Evolutionary conservation across 2,113 vertebrate genomes (phyloP), one percentile per base, ranked within the genome.

Genomic region (Micronycteris hirsuta): DNA sequence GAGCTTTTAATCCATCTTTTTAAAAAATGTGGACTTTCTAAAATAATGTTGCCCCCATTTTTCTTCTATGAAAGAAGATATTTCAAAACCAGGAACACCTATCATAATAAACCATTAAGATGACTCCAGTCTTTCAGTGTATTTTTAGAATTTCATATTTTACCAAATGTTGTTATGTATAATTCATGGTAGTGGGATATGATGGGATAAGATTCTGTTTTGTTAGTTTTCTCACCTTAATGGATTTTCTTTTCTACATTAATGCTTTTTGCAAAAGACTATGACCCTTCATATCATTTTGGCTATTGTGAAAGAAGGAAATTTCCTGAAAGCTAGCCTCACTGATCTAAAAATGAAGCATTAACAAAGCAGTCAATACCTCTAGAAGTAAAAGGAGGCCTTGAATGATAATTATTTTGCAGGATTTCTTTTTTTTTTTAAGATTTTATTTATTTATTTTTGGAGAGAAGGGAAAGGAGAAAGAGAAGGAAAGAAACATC

Each of bases 31-130:
- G 65, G 86, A 97, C 96, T 97, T 98, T 98, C 97, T 96, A 96
- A 97, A 98, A 98, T 92, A 96, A 97, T 98, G 97, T 96, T 92
- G 17, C 97, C 82, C 76, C 93, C 83, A 97, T 97, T 97, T 94
- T 92, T 98, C 93, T 97, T 97, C 68, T 14, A 43, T 96, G 96
- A 97, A 97, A 97, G 76, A 96, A 95, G 93, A 96, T 97, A 71
- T 71, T 97, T 98, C 97, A 97, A 96, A 93, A 33, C 94, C 38
- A 96, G 67, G 63, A 97, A 74, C 63, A 92, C 92, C 97, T 98
- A 97, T 98, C 96, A 91, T 98, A 98, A 98, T 97, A 98, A 97
- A 97, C 97, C 95, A 97, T 97, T 97, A 96, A 97, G 96, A 97
- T 95, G 12, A 96, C 85, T 97, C 73, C 54, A 97, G 93, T 88